Evolutionary conservation across 2,888 invertebrate genomes (phyloP), one percentile per base, ranked within the genome.

Genomic region (Eristalinus sepulchralis): DNA sequence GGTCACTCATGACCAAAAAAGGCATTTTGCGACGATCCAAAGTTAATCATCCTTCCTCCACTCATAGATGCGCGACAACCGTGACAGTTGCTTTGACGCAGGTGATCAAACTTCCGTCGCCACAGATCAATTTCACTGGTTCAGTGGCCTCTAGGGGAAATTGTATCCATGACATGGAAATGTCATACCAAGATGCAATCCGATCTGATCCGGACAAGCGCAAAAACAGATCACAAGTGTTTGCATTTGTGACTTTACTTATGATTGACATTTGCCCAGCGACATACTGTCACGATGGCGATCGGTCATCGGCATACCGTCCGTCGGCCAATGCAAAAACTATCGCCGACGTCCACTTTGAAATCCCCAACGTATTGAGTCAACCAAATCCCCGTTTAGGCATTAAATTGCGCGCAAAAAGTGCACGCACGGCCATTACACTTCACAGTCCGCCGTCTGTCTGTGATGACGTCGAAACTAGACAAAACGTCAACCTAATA

Each of bases 401-500:
- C 83, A 86, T 83, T 83, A 86, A 86, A 86, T 86, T 86, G 86
- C 59, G 31, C 73, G 71, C 86, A 86, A 86, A 86, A 86, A 86
- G 83, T 86, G 70, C 60, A 83, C 78, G 67, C 86, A 83, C 78
- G 66, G 86, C 83, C 86, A 86, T 83, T 86, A 86, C 86, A 86
- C 83, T 86, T 86, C 82, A 86, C 83, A 78, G 78, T 71, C 79
- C 36, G 57, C 59, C 71, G 83, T 79, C 83, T n/a, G 80, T 73
- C 31, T 53, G 55, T 64, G 84, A 77, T 88, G 87, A 88, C 87
- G 84, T 88, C 77, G 77, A 80, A 88, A 84, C 87, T 88, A 84
- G 87, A 88, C 87, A 77, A 84, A 88, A 88, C 59, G 83, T 88
- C 84, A 88, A 80, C 84, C 80, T 88, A 88, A 88, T 88, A 88